Conservation (phyloP, 92 coral and sea anemone genomes). For the Umimayanthus kanabou region DNA sequence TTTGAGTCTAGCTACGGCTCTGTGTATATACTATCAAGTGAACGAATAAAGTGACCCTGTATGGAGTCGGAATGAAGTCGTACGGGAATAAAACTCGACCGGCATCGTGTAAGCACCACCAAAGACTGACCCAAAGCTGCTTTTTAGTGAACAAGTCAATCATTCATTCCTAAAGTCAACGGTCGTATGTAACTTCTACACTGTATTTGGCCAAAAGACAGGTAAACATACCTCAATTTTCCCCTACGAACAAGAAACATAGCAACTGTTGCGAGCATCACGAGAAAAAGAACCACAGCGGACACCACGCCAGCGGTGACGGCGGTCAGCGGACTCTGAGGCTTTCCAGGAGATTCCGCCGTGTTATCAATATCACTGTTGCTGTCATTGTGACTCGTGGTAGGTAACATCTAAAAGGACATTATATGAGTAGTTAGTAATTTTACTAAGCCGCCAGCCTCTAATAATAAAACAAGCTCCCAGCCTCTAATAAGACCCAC, state of each 20-base stretch:
- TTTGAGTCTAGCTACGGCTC: too few relatives aligned
- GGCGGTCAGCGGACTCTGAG: conserved; percentile 5
- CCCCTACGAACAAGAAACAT: conserved; percentile 17
- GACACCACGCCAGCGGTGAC: conserved; percentile 16
- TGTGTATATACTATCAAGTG: too few relatives aligned
- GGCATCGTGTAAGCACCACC: too few relatives aligned
- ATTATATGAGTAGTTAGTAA: background rate
- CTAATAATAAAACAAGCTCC: too few relatives aligned
- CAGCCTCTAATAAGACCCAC: too few relatives aligned
- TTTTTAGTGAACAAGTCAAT: background rate
- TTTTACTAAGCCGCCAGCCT: too few relatives aligned
- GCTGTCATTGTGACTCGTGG: conserved; percentile 7
- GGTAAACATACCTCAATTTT: background rate
- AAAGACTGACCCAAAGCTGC: background rate
- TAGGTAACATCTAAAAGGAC: background rate
- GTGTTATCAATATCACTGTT: background rate
- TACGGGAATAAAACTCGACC: too few relatives aligned
- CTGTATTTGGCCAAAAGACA: background rate
- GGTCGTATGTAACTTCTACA: background rate
- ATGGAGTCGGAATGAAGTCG: too few relatives aligned
- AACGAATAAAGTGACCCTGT: too few relatives aligned
- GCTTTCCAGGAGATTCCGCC: background rate
- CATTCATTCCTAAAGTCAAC: background rate
- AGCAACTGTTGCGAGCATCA: background rate
- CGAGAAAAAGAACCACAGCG: background rate